Conservation (phyloP, 2,888 invertebrate species). For the Zygothrica quintamaculata region DNA sequence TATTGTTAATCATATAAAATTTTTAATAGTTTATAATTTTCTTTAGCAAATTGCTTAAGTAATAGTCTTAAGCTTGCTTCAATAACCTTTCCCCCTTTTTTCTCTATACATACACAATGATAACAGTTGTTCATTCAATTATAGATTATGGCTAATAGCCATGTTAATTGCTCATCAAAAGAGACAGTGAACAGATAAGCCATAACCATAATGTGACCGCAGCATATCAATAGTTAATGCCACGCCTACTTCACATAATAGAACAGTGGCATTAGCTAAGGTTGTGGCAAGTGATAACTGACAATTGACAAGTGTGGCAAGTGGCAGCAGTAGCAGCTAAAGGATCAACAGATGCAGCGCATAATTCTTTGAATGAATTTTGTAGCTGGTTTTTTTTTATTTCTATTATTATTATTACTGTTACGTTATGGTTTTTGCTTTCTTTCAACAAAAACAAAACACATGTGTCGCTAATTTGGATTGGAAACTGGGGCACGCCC, state of each 20-base stretch:
- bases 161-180: slow-evolving; percentile 73
- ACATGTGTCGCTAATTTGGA: slow-evolving; percentile 73
- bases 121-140: slow-evolving; percentile 69
- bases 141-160: slow-evolving; percentile 51
- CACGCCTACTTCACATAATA: slow-evolving; percentile 63
- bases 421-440: slow-evolving; percentile 3
- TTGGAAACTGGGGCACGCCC: slow-evolving; percentile 58
- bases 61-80: too few relatives aligned
- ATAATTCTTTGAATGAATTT: slow-evolving; percentile 31
- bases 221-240: slow-evolving; percentile 51
- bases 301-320: slow-evolving; percentile 6
- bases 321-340: background rate
- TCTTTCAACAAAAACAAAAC: slow-evolving; percentile 36
- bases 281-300: background rate
- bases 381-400: slow-evolving; percentile 9
- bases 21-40: too few relatives aligned
- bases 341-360: slow-evolving; percentile 73
- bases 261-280: background rate
- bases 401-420: slow-evolving; percentile 28
- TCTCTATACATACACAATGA: slow-evolving; percentile 32
- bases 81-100: background rate
- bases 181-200: slow-evolving; percentile 53
- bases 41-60: too few relatives aligned
- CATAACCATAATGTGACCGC: slow-evolving; percentile 57
- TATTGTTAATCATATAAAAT: too few relatives aligned